Evolutionary conservation across 2,888 invertebrate genomes (phyloP).

Genomic region (Aphidius colemani): DNA sequence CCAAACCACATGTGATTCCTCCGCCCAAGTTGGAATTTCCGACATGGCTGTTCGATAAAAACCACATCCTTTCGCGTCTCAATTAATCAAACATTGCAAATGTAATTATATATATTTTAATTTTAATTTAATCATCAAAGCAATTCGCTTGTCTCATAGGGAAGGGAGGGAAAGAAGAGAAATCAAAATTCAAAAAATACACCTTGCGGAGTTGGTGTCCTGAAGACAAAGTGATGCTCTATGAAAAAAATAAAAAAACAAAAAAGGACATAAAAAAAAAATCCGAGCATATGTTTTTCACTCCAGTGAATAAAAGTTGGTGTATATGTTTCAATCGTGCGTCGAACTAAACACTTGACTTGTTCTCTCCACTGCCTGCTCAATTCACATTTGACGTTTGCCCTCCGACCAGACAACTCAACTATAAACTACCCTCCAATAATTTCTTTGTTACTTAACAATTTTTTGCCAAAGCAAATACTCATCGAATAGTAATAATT

Average conservation of each 20-base stretch:
- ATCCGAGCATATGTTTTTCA: too few species aligned
- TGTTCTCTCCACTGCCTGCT: slow-evolving; percentile 36
- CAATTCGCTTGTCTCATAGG: too few species aligned
- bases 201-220: too few species aligned
- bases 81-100: neutral
- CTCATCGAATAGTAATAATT: neutral
- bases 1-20: slow-evolving; percentile 39
- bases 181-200: too few species aligned
- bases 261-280: too few species aligned
- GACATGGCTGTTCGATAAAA: slow-evolving; percentile 49
- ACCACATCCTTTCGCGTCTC: slow-evolving; percentile 11
- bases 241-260: too few species aligned
- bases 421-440: slow-evolving; percentile 35
- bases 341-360: slow-evolving; percentile 53
- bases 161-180: too few species aligned
- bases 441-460: slow-evolving; percentile 29
- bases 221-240: too few species aligned
- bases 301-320: too few species aligned
- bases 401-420: slow-evolving; percentile 56
- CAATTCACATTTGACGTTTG: slow-evolving; percentile 56
- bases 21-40: slow-evolving; percentile 47
- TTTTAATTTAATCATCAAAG: too few species aligned
- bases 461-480: slow-evolving; percentile 26
- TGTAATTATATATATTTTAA: too few species aligned
- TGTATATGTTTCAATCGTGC: slow-evolving; percentile 20